Evolutionary conservation across 2,888 invertebrate genomes (phyloP).

Genomic region (Drosophila yooni): DNA sequence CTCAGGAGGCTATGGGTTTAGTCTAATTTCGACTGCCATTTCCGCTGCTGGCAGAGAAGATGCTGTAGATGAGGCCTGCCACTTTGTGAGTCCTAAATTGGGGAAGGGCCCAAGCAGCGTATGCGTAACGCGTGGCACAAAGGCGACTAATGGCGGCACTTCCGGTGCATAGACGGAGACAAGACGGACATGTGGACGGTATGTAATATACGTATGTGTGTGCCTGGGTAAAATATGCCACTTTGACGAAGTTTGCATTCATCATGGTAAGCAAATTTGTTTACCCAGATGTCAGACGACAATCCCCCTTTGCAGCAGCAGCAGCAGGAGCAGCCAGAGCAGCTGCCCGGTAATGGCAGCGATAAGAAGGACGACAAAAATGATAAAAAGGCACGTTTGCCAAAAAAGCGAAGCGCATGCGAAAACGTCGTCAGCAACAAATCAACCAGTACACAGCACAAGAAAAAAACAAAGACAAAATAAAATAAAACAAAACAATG

Average conservation of each 20-base stretch:
- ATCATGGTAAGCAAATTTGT: constrained; percentile 80
- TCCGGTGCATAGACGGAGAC: constrained; percentile 62
- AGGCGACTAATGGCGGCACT: constrained; percentile 77
- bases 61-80: constrained; percentile 36
- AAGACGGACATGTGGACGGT: constrained; percentile 5
- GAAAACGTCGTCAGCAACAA: constrained; percentile 65
- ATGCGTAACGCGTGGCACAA: constrained; percentile 64
- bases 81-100: constrained; percentile 43
- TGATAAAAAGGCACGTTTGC: constrained; percentile 79
- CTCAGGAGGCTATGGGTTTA: constrained; percentile 10
- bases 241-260: constrained; percentile 69
- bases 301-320: neutral
- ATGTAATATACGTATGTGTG: constrained; percentile 3
- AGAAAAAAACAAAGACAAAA: constrained; percentile 12
- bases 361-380: constrained; percentile 73
- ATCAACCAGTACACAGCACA: constrained; percentile 60
- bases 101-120: constrained; percentile 51
- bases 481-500: constrained; percentile 44
- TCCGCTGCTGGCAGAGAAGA: constrained; percentile 26
- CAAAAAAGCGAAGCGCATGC: constrained; percentile 59
- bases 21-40: constrained; percentile 55
- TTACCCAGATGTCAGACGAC: constrained; percentile 70
- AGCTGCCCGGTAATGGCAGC: constrained; percentile 62
- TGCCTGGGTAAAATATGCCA: constrained; percentile 40
- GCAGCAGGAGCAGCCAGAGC: neutral